Conservation (phyloP, 2,888 invertebrate species). For the Scaptomyza flava region DNA sequence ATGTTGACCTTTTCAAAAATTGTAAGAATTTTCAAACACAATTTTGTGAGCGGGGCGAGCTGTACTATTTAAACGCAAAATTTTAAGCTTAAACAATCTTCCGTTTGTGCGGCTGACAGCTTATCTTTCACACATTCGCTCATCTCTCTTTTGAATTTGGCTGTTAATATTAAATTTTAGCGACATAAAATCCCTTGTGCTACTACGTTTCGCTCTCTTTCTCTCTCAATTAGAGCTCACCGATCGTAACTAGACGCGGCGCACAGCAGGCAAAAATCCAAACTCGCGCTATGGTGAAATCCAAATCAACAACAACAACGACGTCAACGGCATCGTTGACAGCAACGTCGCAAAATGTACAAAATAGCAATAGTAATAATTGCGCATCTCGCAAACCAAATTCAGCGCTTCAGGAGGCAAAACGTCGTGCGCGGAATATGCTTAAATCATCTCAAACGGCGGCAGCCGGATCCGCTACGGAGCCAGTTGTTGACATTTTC, state of each 20-base stretch:
- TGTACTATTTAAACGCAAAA: neutral
- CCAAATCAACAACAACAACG: conserved; percentile 34
- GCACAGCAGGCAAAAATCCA: conserved; percentile 88
- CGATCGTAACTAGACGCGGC: conserved; percentile 87
- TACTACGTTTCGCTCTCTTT: neutral
- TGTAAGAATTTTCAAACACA: neutral
- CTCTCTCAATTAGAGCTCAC: conserved; percentile 78
- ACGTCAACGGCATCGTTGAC: conserved; percentile 30
- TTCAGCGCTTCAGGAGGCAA: conserved; percentile 88
- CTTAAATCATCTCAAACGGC: conserved; percentile 85
- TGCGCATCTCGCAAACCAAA: conserved; percentile 83
- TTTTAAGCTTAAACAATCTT: neutral
- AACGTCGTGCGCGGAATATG: conserved; percentile 87
- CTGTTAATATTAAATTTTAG: no score
- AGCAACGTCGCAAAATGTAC: conserved; percentile 15
- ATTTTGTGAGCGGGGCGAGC: no score
- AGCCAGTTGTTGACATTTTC: conserved; percentile 87
- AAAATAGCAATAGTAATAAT: conserved; percentile 5
- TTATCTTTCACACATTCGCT: neutral
- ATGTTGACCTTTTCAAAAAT: no score
- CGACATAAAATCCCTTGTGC: no score
- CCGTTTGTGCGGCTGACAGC: neutral
- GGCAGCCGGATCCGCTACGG: conserved; percentile 49
- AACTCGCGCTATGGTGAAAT: conserved; percentile 87
- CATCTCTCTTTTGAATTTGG: neutral